Conservation (phyloP, 2,888 invertebrate genomes). For the Exephanes ischioxanthus region DNA sequence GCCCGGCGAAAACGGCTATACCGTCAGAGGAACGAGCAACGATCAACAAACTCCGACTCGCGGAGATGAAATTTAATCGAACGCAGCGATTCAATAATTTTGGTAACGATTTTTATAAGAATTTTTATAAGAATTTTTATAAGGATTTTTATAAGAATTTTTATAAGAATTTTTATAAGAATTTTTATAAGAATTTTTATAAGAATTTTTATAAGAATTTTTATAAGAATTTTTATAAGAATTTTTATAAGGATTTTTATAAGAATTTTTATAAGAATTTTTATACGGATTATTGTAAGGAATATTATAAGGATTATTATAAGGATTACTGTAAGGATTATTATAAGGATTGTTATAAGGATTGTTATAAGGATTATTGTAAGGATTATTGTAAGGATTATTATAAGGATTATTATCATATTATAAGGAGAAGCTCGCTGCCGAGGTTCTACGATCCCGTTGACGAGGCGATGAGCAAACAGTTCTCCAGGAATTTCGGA, state of each 20-base stretch:
- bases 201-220: background rate
- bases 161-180: too few species aligned
- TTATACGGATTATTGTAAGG: too few species aligned
- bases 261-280: background rate
- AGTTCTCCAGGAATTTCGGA: slow-evolving; percentile 29
- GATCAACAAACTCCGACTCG: background rate
- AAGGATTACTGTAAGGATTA: too few species aligned
- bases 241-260: background rate
- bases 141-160: too few species aligned
- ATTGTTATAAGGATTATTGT: background rate
- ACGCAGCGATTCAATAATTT: background rate
- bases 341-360: too few species aligned
- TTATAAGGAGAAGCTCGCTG: slow-evolving; percentile 27
- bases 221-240: background rate
- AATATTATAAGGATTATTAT: too few species aligned
- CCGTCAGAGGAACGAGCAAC: slow-evolving; percentile 64
- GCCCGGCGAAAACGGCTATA: slow-evolving; percentile 71
- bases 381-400: background rate
- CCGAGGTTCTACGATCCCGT: background rate
- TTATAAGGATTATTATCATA: slow-evolving; percentile 7
- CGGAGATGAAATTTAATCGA: background rate
- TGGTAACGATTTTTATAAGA: background rate
- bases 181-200: background rate
- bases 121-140: too few species aligned
- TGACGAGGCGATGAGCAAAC: slow-evolving; percentile 13